These are phyloP conservation scores for Patella pellucida DNA, from an alignment of 2,888 invertebrate species.

Conservation along the genomic window DNA sequence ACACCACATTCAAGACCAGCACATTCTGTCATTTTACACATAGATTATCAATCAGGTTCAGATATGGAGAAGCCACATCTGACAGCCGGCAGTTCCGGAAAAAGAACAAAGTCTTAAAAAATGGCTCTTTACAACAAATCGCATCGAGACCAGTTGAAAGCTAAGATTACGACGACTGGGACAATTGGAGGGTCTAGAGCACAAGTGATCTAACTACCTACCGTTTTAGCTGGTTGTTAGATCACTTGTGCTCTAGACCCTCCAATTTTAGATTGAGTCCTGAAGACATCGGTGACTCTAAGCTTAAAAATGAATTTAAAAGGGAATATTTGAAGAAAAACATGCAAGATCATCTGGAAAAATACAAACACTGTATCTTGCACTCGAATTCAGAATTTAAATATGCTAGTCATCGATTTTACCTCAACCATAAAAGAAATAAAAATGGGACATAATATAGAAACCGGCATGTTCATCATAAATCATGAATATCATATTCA, in stretches of 20 bases:
- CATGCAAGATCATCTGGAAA: conserved; percentile 41
- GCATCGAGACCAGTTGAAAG: background rate
- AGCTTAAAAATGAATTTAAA: background rate
- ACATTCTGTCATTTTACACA: background rate
- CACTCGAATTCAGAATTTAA: conserved; percentile 22
- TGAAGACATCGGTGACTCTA: conserved; percentile 27
- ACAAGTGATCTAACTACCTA: no score
- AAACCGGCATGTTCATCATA: conserved; percentile 49
- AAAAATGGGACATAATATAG: conserved; percentile 39
- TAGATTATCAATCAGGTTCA: background rate
- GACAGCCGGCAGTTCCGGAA: background rate
- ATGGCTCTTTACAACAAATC: background rate
- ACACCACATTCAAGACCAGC: background rate
- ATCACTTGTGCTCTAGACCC: no score
- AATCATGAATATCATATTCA: conserved; percentile 56
- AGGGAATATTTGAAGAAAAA: conserved; percentile 38
- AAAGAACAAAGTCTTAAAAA: background rate
- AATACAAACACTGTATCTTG: conserved; percentile 54
- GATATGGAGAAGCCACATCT: background rate
- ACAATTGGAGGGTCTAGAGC: no score
- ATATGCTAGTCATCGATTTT: background rate
- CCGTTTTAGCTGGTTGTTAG: no score
- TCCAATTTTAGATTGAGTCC: conserved; percentile 42
- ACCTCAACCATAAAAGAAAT: conserved; percentile 27
- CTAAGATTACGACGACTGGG: conserved; percentile 34